A percentile compares a stretch with the other conserved stretches of the same genome.
Evolutionary conservation across 35 echinoderm and acorn worm species (phyloP).

Genomic region (Stichopus chloronotus): DNA sequence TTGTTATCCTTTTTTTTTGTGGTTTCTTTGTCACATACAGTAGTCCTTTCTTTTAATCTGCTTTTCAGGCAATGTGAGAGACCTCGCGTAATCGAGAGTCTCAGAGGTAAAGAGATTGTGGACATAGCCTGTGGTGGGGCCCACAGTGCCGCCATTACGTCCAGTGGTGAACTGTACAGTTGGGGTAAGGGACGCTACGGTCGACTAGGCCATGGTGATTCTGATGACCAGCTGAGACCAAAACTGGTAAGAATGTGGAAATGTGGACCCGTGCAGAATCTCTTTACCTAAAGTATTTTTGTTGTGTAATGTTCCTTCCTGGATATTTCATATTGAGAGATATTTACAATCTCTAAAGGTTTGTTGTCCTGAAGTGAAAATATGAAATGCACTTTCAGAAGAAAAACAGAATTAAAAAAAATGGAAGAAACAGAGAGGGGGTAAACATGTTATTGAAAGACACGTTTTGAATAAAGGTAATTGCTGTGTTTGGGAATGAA

Average conservation of each 20-base stretch:
- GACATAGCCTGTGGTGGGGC: conserved; percentile 89
- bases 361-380: too few relatives aligned
- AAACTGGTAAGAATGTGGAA: conserved; percentile 69
- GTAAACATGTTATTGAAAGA: too few relatives aligned
- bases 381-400: too few relatives aligned
- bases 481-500: too few relatives aligned
- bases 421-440: too few relatives aligned
- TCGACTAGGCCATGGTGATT: conserved; percentile 90
- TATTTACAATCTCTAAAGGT: too few relatives aligned
- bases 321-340: too few relatives aligned
- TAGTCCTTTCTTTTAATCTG: too few relatives aligned
- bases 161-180: conserved; percentile 91
- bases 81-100: conserved; percentile 91
- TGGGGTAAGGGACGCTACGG: conserved; percentile 98
- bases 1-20: not conserved
- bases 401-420: too few relatives aligned
- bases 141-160: conserved; percentile 96
- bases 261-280: not conserved
- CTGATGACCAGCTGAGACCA: conserved; percentile 93
- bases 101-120: conserved; percentile 92
- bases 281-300: not conserved
- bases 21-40: too few relatives aligned
- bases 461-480: too few relatives aligned
- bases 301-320: too few relatives aligned
- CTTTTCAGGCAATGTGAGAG: conserved; percentile 82